Conservation (phyloP, 2,888 invertebrate genomes). For the Odontomyia ornata region DNA sequence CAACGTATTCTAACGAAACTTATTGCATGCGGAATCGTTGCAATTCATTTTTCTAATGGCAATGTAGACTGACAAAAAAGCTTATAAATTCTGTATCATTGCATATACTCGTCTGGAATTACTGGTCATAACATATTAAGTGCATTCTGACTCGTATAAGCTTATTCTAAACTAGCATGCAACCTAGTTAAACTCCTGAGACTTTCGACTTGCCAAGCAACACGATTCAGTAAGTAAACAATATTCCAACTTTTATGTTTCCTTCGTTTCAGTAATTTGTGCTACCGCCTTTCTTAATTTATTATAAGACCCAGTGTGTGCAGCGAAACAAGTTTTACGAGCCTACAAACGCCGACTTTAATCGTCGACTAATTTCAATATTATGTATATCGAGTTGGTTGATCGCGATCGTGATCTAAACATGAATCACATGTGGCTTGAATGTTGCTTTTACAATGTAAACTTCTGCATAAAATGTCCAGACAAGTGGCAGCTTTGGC, state of each 20-base stretch:
- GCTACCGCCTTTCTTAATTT: constrained; percentile 22
- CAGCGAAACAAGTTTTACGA: constrained; percentile 39
- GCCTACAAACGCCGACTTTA: constrained; percentile 20
- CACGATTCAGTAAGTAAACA: not conserved
- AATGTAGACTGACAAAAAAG: no score
- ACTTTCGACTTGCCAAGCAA: not conserved
- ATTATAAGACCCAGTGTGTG: constrained; percentile 10
- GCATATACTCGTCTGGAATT: no score
- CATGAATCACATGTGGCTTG: not conserved
- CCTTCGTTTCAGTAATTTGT: constrained; percentile 4
- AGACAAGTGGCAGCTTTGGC: not conserved
- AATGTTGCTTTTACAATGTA: not conserved
- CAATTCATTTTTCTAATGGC: no score
- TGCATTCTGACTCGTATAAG: no score
- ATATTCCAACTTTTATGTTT: not conserved
- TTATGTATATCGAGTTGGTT: not conserved
- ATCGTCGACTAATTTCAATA: constrained; percentile 21
- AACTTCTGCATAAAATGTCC: not conserved
- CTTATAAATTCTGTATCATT: no score
- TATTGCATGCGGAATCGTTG: no score
- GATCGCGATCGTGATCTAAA: constrained; percentile 29
- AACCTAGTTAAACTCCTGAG: not conserved
- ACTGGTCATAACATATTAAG: no score
- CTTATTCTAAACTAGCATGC: not conserved
- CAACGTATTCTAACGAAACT: no score